Conservation (phyloP, 2,113 vertebrate species). For the Lepisosteus oculatus region DNA sequence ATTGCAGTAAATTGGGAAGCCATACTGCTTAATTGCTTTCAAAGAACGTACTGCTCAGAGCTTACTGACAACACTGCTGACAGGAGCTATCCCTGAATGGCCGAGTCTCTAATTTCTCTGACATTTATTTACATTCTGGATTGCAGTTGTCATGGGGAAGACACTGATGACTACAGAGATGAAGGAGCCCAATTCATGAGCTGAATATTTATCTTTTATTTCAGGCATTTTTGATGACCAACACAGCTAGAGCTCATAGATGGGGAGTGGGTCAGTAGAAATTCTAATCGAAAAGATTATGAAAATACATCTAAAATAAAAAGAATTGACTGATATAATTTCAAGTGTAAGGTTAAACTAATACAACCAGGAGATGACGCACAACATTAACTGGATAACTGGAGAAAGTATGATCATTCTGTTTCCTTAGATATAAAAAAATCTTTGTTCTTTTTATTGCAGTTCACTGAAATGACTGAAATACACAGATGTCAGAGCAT, state of each 20-base stretch:
- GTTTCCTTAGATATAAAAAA: too few relatives aligned
- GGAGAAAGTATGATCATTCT: too few relatives aligned
- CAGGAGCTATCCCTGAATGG: background rate
- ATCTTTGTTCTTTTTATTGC: too few relatives aligned
- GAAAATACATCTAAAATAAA: too few relatives aligned
- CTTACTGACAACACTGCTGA: slow-evolving; percentile 16
- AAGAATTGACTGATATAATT: too few relatives aligned
- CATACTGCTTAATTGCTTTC: background rate
- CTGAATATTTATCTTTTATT: slow-evolving; percentile 26
- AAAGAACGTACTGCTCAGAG: background rate
- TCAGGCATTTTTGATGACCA: slow-evolving; percentile 23
- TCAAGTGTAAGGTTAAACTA: too few relatives aligned
- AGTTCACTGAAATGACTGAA: too few relatives aligned
- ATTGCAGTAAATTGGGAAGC: background rate
- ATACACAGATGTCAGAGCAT: too few relatives aligned
- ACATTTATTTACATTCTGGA: slow-evolving; percentile 42
- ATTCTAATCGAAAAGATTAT: too few relatives aligned
- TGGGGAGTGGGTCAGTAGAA: background rate
- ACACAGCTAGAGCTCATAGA: slow-evolving; percentile 28
- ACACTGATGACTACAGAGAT: slow-evolving; percentile 20
- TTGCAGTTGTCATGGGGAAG: slow-evolving; percentile 30
- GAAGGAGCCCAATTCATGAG: slow-evolving; percentile 14
- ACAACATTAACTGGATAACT: too few relatives aligned
- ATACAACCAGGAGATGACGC: too few relatives aligned
- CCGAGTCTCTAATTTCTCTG: slow-evolving; percentile 26